phyloP scores from a whole-genome alignment of 1,140 invertebrate genomes.

The Drosophila cardini region DNA sequence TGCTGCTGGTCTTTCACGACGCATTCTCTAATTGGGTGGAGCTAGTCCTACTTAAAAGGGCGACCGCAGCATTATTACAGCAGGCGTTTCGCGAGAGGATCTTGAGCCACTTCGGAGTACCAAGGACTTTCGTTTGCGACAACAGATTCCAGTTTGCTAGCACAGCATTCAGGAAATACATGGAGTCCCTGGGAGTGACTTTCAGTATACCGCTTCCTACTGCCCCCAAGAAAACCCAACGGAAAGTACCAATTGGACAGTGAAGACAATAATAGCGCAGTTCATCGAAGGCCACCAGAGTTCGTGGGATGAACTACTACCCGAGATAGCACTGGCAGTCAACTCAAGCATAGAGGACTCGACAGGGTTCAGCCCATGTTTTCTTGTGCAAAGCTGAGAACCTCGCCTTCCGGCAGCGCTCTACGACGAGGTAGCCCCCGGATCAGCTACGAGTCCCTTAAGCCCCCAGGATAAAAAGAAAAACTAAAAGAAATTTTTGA shows the following conservation, averaged over 20 bases:
- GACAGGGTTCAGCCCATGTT: not conserved
- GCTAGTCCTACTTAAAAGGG: too few relatives aligned
- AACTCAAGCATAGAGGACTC: not conserved
- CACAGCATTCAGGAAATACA: not conserved
- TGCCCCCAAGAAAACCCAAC: constrained; percentile 13
- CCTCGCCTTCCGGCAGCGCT: not conserved
- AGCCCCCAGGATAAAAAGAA: too few relatives aligned
- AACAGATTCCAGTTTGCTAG: constrained; percentile 14
- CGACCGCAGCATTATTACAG: too few relatives aligned
- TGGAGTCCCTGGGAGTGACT: not conserved
- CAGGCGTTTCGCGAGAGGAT: not conserved
- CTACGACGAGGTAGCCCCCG: not conserved
- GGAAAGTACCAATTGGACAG: constrained; percentile 14
- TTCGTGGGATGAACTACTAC: constrained; percentile 4
- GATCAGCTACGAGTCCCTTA: not conserved
- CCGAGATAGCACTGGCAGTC: not conserved
- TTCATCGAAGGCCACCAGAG: not conserved
- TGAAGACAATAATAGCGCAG: constrained; percentile 30
- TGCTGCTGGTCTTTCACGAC: too few relatives aligned
- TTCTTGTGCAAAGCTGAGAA: not conserved
- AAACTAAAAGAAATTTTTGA: too few relatives aligned
- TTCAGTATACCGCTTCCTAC: not conserved
- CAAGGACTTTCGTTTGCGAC: constrained; percentile 6
- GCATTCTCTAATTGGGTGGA: too few relatives aligned
- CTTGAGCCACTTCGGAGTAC: constrained; percentile 4